These are phyloP conservation scores for Indri indri DNA, from an alignment of 2,113 vertebrate genomes.

Conservation along the genomic window DNA sequence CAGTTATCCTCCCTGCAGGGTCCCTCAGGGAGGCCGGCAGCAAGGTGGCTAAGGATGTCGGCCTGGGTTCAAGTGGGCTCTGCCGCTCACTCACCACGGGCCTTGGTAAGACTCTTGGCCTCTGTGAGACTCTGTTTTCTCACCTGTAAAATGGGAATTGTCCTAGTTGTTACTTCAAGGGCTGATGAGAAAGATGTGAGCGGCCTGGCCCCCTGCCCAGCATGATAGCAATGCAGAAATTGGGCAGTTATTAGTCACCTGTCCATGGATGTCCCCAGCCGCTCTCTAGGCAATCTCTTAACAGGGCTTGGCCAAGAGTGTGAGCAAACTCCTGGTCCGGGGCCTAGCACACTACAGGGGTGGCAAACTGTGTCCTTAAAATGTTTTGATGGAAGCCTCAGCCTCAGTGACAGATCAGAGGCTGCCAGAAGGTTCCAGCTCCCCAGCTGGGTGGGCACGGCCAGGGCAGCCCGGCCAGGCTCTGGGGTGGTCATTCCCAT, in stretches of 20 bases:
- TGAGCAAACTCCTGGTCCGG: fast-evolving
- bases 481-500: background rate
- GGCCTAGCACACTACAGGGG: fast-evolving
- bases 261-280: background rate
- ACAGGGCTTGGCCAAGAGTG: background rate
- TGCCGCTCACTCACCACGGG: too few species aligned
- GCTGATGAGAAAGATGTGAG: background rate
- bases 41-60: too few species aligned
- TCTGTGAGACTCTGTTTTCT: background rate
- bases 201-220: too few species aligned
- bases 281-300: background rate
- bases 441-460: fast-evolving
- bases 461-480: too few species aligned
- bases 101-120: too few species aligned
- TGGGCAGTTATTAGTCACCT: background rate
- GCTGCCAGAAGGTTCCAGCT: background rate
- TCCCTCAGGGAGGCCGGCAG: background rate
- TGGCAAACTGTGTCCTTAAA: background rate
- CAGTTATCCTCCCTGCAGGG: background rate
- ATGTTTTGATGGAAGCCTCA: background rate
- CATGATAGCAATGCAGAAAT: background rate
- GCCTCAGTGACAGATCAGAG: background rate
- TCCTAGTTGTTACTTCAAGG: background rate
- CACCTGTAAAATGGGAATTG: background rate
- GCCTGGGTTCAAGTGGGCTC: too few species aligned